Evolutionary conservation across 1,140 invertebrate genomes (phyloP).

Genomic region (Zaprionus taronus): DNA sequence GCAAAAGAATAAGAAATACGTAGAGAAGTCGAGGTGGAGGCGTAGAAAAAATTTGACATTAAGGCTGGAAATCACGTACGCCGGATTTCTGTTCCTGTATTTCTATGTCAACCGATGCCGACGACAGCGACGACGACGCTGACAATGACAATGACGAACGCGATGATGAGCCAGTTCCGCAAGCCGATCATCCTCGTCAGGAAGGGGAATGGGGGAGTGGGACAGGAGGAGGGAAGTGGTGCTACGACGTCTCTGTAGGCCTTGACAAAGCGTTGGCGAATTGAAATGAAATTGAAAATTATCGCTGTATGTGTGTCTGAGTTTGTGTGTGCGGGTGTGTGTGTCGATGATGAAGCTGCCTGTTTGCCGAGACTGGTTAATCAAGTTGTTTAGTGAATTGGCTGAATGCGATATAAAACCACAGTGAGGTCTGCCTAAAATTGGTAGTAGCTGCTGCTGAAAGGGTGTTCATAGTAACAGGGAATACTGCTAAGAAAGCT

Average conservation of each 20-base stretch:
- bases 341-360: slow-evolving; percentile 39
- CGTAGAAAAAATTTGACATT: slow-evolving; percentile 52
- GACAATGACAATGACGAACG: slow-evolving; percentile 35
- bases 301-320: slow-evolving; percentile 35
- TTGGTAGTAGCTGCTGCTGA: background rate
- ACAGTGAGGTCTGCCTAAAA: slow-evolving; percentile 1
- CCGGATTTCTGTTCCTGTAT: slow-evolving; percentile 68
- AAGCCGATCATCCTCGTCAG: background rate
- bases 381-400: slow-evolving; percentile 79
- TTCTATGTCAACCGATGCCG: slow-evolving; percentile 50
- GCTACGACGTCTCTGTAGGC: slow-evolving; percentile 24
- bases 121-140: slow-evolving; percentile 40
- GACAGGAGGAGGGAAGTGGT: background rate
- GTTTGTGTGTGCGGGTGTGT: background rate
- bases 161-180: slow-evolving; percentile 28
- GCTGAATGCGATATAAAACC: slow-evolving; percentile 27
- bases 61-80: slow-evolving; percentile 79
- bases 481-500: no score
- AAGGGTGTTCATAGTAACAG: background rate
- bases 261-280: slow-evolving; percentile 52
- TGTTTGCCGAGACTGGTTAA: slow-evolving; percentile 51
- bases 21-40: background rate
- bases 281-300: slow-evolving; percentile 77
- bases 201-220: no score
- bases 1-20: background rate